Conservation (phyloP, 23 tunicate species). For the Styela plicata region DNA sequence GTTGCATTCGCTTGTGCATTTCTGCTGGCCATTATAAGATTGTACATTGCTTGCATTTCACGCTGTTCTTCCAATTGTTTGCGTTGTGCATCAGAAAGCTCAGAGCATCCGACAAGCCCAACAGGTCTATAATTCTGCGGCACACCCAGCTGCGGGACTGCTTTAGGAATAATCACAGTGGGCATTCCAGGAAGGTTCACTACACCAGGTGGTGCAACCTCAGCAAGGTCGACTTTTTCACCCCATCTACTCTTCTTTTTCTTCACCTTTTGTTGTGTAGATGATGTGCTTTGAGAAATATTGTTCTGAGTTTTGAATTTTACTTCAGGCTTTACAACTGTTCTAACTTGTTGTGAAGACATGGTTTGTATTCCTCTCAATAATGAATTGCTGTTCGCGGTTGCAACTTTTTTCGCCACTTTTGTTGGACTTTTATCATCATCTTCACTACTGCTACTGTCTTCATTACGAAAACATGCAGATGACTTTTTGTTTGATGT, state of each 20-base stretch:
- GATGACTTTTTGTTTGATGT: slow-evolving; percentile 33
- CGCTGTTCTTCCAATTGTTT: slow-evolving; percentile 88
- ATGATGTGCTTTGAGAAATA: slow-evolving; percentile 1
- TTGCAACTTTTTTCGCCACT: background rate
- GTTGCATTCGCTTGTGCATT: slow-evolving; percentile 19
- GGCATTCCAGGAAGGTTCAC: slow-evolving; percentile 62
- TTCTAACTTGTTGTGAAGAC: background rate
- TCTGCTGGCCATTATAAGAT: slow-evolving; percentile 84
- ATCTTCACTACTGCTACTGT: slow-evolving; percentile 53
- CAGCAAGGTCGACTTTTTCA: slow-evolving; percentile 79
- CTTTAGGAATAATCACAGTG: slow-evolving; percentile 20
- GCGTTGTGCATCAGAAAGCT: slow-evolving; percentile 54
- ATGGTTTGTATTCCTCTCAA: background rate
- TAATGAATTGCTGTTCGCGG: background rate
- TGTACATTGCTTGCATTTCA: slow-evolving; percentile 95
- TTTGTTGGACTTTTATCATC: slow-evolving; percentile 9
- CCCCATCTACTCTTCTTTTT: slow-evolving; percentile 90
- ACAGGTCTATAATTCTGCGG: slow-evolving; percentile 61
- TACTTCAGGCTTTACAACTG: slow-evolving; percentile 1
- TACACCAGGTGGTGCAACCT: slow-evolving; percentile 85
- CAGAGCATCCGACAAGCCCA: slow-evolving; percentile 67
- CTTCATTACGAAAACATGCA: slow-evolving; percentile 55
- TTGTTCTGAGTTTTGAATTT: background rate
- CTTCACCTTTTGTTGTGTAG: slow-evolving; percentile 32
- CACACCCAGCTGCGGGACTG: slow-evolving; percentile 25